Base-by-base conservation (phyloP, 92 coral and sea anemone genomes). In the Bergia sp. region DNA sequence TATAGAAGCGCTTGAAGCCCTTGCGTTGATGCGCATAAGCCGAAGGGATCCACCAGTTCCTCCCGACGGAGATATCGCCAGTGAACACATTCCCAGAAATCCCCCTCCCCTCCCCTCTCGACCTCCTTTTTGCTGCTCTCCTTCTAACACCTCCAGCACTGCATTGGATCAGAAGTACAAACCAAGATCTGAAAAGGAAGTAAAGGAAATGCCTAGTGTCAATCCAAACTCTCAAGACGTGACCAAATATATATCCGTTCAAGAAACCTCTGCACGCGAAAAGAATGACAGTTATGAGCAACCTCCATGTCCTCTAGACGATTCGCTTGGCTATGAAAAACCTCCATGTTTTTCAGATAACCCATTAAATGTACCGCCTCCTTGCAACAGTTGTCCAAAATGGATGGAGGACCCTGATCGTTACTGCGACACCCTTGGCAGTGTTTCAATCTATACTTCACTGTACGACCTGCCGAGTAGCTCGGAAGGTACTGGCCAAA, bases 391-490 rank as follows among this genome's bases (percentile, higher is more conserved):
- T 15, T 53, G 58, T 53, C 18, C 58, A 53, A 53, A 53, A 15
- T 53, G 58, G 58, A 2, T 12, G 13, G 58, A 10, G 18, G 58
- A 53, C 1, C 16, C 16, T 53, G 58, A 53, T 53, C 3, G 16
- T 10, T 53, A 53, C 18, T 11, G 5, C 69, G 69, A 61, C 29
- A 3, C n/a, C 29, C 0, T 5, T 20, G 29, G 69, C 69, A 18
- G n/a, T 16, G n/a, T 0, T 15, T 61, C 69, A 18, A 18, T 0
- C 6, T 77, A 77, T 37, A 44, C 50, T 77, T 7, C 81, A 20
- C 39, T 77, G 29, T 77, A 77, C 81, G 57, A 77, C 55, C 3
- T 11, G 29, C 81, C 81, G 0, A 77, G 81, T 77, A n/a, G 15
- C 36, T 77, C 81, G 55, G 37, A 16, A 21, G 55, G 21, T 0